These are phyloP conservation scores for Drosophila paulistorum DNA, from an alignment of 1,140 invertebrate genomes.

Conservation along the genomic window DNA sequence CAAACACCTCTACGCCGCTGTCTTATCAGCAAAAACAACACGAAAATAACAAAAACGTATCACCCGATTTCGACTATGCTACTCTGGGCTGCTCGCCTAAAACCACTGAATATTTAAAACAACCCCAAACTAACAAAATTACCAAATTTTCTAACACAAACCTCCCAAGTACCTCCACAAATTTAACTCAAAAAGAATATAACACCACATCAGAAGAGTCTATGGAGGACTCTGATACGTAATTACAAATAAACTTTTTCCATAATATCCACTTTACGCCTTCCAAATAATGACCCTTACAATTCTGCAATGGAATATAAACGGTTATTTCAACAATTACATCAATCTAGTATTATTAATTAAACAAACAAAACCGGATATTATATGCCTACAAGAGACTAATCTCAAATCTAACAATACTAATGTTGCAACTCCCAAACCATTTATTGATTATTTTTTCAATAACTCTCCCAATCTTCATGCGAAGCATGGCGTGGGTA, in stretches of 20 bases:
- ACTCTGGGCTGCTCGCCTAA: neutral
- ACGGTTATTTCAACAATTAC: conserved; percentile 11
- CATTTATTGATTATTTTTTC: conserved; percentile 11
- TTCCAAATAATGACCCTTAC: neutral
- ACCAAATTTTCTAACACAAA: neutral
- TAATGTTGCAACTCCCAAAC: conserved; percentile 8
- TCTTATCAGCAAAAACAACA: conserved; percentile 3
- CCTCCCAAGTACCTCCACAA: neutral
- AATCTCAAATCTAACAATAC: neutral
- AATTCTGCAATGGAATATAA: conserved; percentile 4
- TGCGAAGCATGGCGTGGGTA: neutral
- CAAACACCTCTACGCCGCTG: conserved; percentile 3
- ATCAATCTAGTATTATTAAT: conserved; percentile 7
- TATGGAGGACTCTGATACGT: conserved; percentile 10
- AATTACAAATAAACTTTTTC: neutral
- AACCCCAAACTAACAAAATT: neutral
- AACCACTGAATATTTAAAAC: neutral
- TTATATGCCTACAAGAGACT: conserved; percentile 4
- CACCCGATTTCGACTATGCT: neutral
- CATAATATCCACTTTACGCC: neutral
- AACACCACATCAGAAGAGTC: conserved; percentile 8
- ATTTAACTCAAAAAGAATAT: conserved; percentile 8
- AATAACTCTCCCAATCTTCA: conserved; percentile 1
- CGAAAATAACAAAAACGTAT: neutral
- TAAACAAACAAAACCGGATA: neutral